These are phyloP conservation scores for Poecilobothrus nobilitatus DNA, from an alignment of 2,888 invertebrate species.

Conservation along the genomic window DNA sequence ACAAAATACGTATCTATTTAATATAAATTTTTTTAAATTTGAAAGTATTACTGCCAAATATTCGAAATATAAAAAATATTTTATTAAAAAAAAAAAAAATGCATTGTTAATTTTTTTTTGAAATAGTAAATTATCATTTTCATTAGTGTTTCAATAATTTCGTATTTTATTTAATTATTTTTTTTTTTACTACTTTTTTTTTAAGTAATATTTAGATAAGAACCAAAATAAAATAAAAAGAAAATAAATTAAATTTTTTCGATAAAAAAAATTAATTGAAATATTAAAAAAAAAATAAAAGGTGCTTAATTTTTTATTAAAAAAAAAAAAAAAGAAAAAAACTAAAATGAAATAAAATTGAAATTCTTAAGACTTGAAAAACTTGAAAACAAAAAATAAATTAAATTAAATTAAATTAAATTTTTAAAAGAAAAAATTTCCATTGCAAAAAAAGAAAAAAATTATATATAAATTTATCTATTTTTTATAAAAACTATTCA, in stretches of 20 bases:
- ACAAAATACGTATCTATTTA: too few species aligned
- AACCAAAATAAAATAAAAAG: background rate
- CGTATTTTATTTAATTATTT: background rate
- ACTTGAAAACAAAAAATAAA: too few species aligned
- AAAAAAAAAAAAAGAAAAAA: too few species aligned
- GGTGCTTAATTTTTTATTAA: background rate
- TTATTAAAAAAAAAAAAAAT: too few species aligned
- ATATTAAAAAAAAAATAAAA: background rate
- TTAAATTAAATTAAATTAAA: too few species aligned
- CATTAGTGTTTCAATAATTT: background rate
- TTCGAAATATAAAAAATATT: too few species aligned
- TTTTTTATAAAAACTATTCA: background rate
- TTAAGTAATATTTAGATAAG: background rate
- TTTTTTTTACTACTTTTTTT: too few species aligned
- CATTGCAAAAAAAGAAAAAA: background rate
- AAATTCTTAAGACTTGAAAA: background rate
- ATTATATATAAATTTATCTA: background rate
- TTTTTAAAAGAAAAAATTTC: background rate
- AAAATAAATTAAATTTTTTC: background rate
- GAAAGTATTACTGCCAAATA: background rate
- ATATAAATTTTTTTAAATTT: background rate
- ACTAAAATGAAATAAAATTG: conserved; percentile 6
- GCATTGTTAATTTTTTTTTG: background rate
- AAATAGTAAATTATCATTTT: background rate
- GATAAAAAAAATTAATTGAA: background rate